Base-by-base conservation (phyloP, 2,113 vertebrate species). In the Callorhinus ursinus region DNA sequence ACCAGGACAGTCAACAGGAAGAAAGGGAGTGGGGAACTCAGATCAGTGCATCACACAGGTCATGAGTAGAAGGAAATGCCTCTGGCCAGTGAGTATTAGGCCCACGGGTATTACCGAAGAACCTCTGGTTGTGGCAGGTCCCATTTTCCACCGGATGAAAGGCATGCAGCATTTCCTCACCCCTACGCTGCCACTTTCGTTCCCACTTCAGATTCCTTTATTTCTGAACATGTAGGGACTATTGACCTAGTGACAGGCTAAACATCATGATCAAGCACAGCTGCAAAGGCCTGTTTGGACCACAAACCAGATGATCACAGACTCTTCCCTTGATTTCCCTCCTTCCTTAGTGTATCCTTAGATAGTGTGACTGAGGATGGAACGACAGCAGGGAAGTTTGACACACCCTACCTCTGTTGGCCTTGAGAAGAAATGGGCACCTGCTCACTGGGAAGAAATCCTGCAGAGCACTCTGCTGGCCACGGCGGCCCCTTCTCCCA, bases 41-140 rank as follows among this genome's bases (percentile, higher is more conserved):
- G 15, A n/a, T 31, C 31, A 53, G 16, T 9, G 46, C 2, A 9
- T 51, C 28, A 31, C 28, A 19, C 16, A 51, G n/a, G 42, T 22
- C 33, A 39, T 7, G 24, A 28, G 4, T 19, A 21, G 49, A 42
- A 65, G 74, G 31, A n/a, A 21, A 12, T 0, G 2, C 3, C 16
- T 4, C 0, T 1, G 22, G 57, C 19, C 26, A 13, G 22, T 4
- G 36, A 21, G 28, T 49, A 33, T 3, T 33, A 1, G 2, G 10
- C 10, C 72, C 7, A 0, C 2, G 1, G 19, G 1, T 46, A 28
- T 46, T 9, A n/a, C 28, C 36, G 18, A 74, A n/a, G 28, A 55
- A 11, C 21, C 28, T 5, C 18, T 8, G 9, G 55, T 7, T 9
- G 11, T n/a, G 10, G 16, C 19, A 9, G 65, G 11, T 57, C 5